phyloP scores from a whole-genome alignment of 2,888 invertebrate genomes.

The Brenthis hecate region DNA sequence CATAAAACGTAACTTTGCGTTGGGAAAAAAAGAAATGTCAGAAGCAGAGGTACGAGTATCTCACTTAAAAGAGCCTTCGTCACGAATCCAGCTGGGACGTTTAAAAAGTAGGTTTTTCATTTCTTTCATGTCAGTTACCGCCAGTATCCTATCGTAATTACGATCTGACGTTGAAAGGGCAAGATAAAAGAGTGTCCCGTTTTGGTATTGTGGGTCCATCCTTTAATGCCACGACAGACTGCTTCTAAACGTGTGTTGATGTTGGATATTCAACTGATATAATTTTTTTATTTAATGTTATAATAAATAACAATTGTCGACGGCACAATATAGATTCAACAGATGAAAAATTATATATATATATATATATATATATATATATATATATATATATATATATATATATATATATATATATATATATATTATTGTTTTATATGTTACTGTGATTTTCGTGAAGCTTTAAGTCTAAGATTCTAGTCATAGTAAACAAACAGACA shows the following conservation, averaged over 20 bases:
- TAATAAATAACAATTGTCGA: no score
- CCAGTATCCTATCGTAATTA: conserved; percentile 42
- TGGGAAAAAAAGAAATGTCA: conserved; percentile 30
- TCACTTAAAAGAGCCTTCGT: conserved; percentile 23
- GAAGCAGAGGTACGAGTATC: conserved; percentile 17
- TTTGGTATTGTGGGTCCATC: conserved; percentile 19
- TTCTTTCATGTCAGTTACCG: conserved; percentile 42
- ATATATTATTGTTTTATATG: no score
- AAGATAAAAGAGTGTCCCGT: conserved; percentile 25
- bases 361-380: no score
- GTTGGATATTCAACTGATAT: background rate
- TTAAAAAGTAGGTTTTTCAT: conserved; percentile 33
- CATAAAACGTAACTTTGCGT: background rate
- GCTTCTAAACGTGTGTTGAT: background rate
- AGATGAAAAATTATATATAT: no score
- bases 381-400: no score
- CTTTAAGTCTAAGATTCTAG: no score
- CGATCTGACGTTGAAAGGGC: conserved; percentile 40
- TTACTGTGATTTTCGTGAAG: no score
- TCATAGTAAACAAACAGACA: no score
- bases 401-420: no score
- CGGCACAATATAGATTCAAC: no score
- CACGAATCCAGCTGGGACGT: conserved; percentile 24
- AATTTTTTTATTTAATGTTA: conserved; percentile 1
- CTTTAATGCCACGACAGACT: conserved; percentile 2